Base-by-base conservation (phyloP, 2,888 invertebrate species). In the Falcaria lacertinaria region DNA sequence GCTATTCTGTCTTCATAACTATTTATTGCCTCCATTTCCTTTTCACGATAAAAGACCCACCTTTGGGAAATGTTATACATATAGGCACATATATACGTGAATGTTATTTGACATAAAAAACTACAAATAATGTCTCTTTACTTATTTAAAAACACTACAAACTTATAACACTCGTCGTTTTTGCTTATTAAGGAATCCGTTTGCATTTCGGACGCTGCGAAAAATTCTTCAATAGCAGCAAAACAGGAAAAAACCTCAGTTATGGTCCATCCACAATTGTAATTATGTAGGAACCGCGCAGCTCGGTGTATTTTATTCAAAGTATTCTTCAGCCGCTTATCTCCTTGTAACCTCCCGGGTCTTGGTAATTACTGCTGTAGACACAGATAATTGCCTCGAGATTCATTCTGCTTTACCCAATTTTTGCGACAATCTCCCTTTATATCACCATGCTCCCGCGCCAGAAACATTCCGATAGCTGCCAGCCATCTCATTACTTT, bases 341-440 rank as follows among this genome's bases (percentile, higher is more conserved):
- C 75, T 71, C 59, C 46, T 50, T 54, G 50, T 60, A 60, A 60
- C 60, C 63, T 53, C 54, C 43, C 45, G 54, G 57, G 64, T 61
- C 60, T 56, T 57, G 61, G 70, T 74, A 76, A 80, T 78, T 76
- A 74, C 60, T 62, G 47, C 62, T 66, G 71, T 69, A 75, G 70
- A 74, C 66, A 69, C 58, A 66, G 67, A 73, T 78, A 79, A 80
- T 80, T 69, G 71, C 69, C 71, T 58, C 45, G 67, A 70, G 69
- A 71, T 71, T 69, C 64, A 53, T 57, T 49, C 52, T 49, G 60
- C 54, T 62, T 56, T 53, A 49, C 52, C 50, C 47, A 55, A 64
- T 73, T 72, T 72, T 71, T 64, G 57, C 49, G 43, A 45, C 55
- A 57, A 50, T 59, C 65, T 67, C 56, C 57, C 52, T 62, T 37